Evolutionary conservation across 2,113 vertebrate species (phyloP), one percentile per base, ranked within the genome.

Genomic region (Sylvia atricapilla): DNA sequence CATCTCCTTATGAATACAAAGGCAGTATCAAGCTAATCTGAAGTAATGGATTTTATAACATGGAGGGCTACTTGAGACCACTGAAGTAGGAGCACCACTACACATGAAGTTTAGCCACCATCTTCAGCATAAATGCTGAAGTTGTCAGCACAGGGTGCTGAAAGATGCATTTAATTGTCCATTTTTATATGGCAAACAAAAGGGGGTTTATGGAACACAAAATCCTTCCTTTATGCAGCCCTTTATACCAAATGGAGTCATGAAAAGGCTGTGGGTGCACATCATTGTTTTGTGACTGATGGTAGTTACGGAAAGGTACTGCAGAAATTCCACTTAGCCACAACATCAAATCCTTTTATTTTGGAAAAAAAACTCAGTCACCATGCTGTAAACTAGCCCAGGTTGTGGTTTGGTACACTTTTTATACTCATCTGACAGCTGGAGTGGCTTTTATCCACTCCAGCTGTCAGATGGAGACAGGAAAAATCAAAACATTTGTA

Each of bases 391-490:
- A 89, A 91, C 52, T 28, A 94, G 82, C 43, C 82, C 74, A 90
- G 67, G 46, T 11, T 88, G 88, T 89, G 90, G 93, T 92, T 96
- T 94, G 79, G 68, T 96, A 59, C 72, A 39, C 68, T 95, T 93
- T 47, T 85, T 86, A 43, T 82, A 43, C 58, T 62, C 74, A 37
- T 37, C 37, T 37, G 37, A 37, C 37, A 37, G 37, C 37, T 37
- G 37, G 37, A 37, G 37, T 89, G 64, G 10, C 93, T 95, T 95
- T 96, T 93, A 95, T 95, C 85, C 59, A 43, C 82, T 93, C 75
- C 82, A 91, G 79, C 90, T 95, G 85, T 85, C 90, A 90, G 43
- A 88, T 83, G 79, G 94, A 95, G 91, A 90, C 82, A 88, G 79
- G 75, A 93, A 86, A 94, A 90, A 88, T 67, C 75, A 90, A 96